Percentiles rank a stretch among this genome's conserved stretches.
Evolutionary conservation across 2,797 vertebrate species (phyloP).

Genomic region (Siniperca obscura): DNA sequence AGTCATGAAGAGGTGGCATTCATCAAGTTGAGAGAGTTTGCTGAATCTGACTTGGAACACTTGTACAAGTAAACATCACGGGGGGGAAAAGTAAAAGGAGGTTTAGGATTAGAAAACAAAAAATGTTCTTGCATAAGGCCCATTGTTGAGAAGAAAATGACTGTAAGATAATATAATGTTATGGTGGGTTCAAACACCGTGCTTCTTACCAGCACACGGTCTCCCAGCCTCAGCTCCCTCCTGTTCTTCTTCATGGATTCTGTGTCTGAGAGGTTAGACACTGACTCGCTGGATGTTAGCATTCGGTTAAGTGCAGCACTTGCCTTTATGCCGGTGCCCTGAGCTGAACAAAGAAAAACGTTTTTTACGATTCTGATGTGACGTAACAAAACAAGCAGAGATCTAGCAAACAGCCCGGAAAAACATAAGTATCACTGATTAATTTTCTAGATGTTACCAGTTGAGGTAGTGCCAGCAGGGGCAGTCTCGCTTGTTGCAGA

Average conservation of each 20-base stretch:
- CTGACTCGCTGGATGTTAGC: slow-evolving; percentile 89
- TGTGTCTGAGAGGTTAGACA: slow-evolving; percentile 95
- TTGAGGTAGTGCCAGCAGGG: slow-evolving; percentile 35
- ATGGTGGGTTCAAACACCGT: neutral
- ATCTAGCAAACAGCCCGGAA: neutral
- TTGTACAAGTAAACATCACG: neutral
- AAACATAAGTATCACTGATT: neutral
- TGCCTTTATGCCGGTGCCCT: slow-evolving; percentile 62
- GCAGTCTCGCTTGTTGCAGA: neutral
- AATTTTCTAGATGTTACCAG: slow-evolving; percentile 46
- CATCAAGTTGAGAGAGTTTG: too few species aligned
- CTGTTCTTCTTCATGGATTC: slow-evolving; percentile 93
- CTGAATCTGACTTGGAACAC: neutral
- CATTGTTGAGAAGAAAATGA: too few species aligned
- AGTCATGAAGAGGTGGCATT: too few species aligned
- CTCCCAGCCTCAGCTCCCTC: slow-evolving; percentile 92
- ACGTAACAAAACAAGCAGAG: neutral
- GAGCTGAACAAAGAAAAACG: slow-evolving; percentile 42
- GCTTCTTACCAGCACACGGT: slow-evolving; percentile 91
- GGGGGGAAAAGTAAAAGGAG: neutral
- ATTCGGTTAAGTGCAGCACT: slow-evolving; percentile 83
- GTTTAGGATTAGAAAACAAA: neutral
- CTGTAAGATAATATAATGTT: too few species aligned
- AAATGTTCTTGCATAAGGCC: neutral
- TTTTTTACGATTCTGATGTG: neutral